Percentiles rank a stretch among this genome's conserved stretches.
phyloP scores from a whole-genome alignment of 92 coral and sea anemone genomes.

The Zoanthus sansibaricus region DNA sequence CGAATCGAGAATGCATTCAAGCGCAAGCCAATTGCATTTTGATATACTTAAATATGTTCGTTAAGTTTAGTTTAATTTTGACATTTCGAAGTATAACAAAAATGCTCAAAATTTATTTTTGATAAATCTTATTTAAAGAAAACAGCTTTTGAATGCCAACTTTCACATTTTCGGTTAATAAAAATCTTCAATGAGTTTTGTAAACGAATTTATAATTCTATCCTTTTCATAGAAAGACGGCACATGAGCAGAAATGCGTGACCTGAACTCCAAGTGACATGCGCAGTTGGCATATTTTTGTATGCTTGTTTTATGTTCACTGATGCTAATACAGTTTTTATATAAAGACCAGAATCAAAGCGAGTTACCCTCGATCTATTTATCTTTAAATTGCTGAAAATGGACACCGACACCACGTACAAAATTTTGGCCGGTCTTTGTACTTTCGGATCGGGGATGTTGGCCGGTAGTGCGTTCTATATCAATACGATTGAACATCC shows the following conservation, averaged over 20 bases:
- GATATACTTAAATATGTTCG: no score
- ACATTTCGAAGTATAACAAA: no score
- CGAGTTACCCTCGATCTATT: neutral
- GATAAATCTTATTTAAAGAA: no score
- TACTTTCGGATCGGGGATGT: conserved; percentile 40
- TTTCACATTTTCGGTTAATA: no score
- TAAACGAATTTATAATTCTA: no score
- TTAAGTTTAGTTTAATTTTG: no score
- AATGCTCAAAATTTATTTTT: no score
- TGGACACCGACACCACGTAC: conserved; percentile 42
- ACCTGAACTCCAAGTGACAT: neutral
- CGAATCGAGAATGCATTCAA: no score
- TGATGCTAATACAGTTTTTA: neutral
- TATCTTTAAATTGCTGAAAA: neutral
- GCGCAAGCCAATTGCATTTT: no score
- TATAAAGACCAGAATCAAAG: neutral
- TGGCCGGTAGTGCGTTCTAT: conserved; percentile 32
- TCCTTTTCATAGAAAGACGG: no score
- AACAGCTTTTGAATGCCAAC: no score
- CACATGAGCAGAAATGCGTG: neutral
- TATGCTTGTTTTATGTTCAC: neutral
- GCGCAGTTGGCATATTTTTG: neutral
- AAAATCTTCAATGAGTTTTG: no score
- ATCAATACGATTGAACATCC: conserved; percentile 45
- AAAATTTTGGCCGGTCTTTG: conserved; percentile 34